Base-by-base conservation (phyloP, 2,888 invertebrate species). In the Cephus pygmeus region DNA sequence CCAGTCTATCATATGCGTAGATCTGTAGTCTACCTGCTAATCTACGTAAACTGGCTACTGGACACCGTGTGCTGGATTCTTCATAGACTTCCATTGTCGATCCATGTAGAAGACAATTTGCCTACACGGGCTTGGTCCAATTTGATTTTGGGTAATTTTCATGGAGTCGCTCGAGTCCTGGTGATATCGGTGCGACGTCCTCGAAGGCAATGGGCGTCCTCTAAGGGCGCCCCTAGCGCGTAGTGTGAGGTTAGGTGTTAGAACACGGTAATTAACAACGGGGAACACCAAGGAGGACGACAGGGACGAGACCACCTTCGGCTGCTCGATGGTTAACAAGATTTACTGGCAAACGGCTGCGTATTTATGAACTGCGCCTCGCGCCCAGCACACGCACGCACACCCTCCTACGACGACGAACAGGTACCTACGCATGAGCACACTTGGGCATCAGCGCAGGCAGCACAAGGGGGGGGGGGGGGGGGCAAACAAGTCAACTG, bases 231-330 rank as follows among this genome's bases (percentile, higher is more conserved):
- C 69, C 31, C 31, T 23, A 15, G 30, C n/a, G 15, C 30, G 69
- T 33, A 30, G 85, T 80, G 80, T 81, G 83, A 85, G 86, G 85
- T 85, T 90, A 91, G 91, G 91, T 90, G 91, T 91, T 91, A 91
- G 91, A 91, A 91, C 91, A 91, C 89, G 90, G 90, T 90, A 91
- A 91, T 91, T 91, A 91, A 91, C 89, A 90, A 90, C 88, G 87
- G 86, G 85, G 88, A 87, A 87, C 85, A 86, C 83, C 85, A 84
- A 80, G 83, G 79, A 83, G 83, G 82, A 84, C 69, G 77, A 77
- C 40, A 81, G 81, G 73, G 35, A 73, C 76, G 86, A 82, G 90
- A 88, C 89, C 89, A 89, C 87, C 89, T 88, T 85, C 85, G 83
- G 87, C 83, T 84, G 81, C 83, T 79, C 81, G 87, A 88, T 90